phyloP scores from a whole-genome alignment of 2,888 invertebrate species.

The Plebejus argus region DNA sequence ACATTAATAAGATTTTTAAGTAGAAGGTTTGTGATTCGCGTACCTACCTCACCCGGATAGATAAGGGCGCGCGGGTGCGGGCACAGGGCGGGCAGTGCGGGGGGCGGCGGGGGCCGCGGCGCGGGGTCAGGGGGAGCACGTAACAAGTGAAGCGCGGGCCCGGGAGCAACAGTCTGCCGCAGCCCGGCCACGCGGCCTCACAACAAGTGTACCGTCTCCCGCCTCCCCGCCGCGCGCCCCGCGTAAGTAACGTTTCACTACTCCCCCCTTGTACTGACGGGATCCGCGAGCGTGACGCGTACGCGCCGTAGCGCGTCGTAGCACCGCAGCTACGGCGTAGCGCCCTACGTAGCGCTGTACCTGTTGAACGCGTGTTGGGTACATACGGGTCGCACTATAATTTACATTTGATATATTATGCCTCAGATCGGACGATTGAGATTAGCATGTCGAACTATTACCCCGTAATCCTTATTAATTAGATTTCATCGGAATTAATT shows the following conservation, averaged over 20 bases:
- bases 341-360: slow-evolving; percentile 1
- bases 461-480: neutral
- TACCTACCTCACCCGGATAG: slow-evolving; percentile 53
- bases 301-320: slow-evolving; percentile 38
- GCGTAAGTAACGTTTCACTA: slow-evolving; percentile 69
- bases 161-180: slow-evolving; percentile 81
- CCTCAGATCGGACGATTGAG: neutral
- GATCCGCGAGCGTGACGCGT: slow-evolving; percentile 38
- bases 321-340: neutral
- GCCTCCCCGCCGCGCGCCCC: slow-evolving; percentile 45
- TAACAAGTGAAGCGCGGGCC: slow-evolving; percentile 80
- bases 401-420: neutral
- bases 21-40: slow-evolving; percentile 45
- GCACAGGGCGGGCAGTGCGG: slow-evolving; percentile 60
- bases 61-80: slow-evolving; percentile 69
- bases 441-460: neutral
- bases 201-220: slow-evolving; percentile 57
- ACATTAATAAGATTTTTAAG: slow-evolving; percentile 42
- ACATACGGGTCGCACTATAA: neutral
- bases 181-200: slow-evolving; percentile 77
- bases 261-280: slow-evolving; percentile 51
- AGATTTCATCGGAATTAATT: neutral
- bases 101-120: slow-evolving; percentile 45
- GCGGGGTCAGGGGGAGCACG: slow-evolving; percentile 71
- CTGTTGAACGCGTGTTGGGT: slow-evolving; percentile 23